Evolutionary conservation across 2,797 vertebrate genomes (phyloP), one percentile per base, ranked within the genome.

Genomic region (Pachyuromys duprasi): DNA sequence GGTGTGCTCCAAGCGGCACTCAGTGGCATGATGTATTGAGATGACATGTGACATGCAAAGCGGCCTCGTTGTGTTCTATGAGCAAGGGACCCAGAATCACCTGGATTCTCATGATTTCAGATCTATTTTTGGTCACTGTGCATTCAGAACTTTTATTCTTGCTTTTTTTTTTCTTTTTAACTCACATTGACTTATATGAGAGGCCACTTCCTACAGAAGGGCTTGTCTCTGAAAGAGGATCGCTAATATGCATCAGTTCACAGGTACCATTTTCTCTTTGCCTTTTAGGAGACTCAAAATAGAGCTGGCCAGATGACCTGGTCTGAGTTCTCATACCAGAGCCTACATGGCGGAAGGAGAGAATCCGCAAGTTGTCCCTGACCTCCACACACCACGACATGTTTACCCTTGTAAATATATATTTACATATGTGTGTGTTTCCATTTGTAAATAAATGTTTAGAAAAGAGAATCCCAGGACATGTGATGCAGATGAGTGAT

Each of bases 391-490:
- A 33, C 18, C 22, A 5, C 8, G 60, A 0, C 28, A 67, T 22
- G 7, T 7, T 79, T 18, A 79, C 31, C 17, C n/a, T 22, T 22
- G 17, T 20, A 57, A 15, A 57, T 18, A 15, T 55, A 49, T 42
- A 31, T 45, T 45, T 45, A n/a, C n/a, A n/a, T n/a, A n/a, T n/a
- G 49, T 49, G 11, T 11, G 11, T 11, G 2, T 49, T 49, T 49
- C 8, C 49, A 49, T 49, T 49, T 49, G 49, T 49, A 49, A 49
- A 49, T 11, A 49, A 49, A 49, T 49, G 49, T 49, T 49, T 49
- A 57, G 55, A 60, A 57, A 42, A 91, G 83, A 95, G 92, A 95
- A 78, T 87, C 63, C 70, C 83, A 84, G 92, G 86, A 93, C 60
- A 86, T 90, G 74, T 53, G 89, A 91, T 15, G 7, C 55, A 93